Percentiles rank a stretch among this genome's conserved stretches.
Conservation (phyloP, 2,888 invertebrate species). For the Cerastis leucographa region DNA sequence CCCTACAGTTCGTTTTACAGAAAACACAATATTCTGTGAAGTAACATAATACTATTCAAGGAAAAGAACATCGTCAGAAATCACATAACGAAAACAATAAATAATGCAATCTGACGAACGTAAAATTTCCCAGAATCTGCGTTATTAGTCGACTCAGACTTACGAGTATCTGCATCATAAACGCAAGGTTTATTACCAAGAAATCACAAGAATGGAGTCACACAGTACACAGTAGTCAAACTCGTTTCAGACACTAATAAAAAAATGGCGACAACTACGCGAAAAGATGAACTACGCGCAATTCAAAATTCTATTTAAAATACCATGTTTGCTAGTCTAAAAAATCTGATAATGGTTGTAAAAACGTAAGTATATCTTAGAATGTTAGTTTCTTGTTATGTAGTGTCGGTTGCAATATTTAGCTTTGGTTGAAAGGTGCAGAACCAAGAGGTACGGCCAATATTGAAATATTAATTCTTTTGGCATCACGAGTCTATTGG, state of each 20-base stretch:
- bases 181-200: not conserved
- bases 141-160: not conserved
- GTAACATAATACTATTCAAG: not conserved
- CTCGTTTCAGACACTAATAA: not conserved
- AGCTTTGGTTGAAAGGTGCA: too few relatives aligned
- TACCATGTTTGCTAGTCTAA: too few relatives aligned
- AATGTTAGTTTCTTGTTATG: too few relatives aligned
- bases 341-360: too few relatives aligned
- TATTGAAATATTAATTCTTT: too few relatives aligned
- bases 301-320: not conserved
- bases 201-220: slow-evolving; percentile 7
- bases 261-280: not conserved
- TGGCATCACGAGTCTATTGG: too few relatives aligned
- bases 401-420: too few relatives aligned
- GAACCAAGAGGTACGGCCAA: too few relatives aligned
- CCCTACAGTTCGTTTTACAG: too few relatives aligned
- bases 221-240: not conserved
- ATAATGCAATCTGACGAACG: slow-evolving; percentile 10
- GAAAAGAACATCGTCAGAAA: not conserved
- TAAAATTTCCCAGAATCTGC: not conserved
- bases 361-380: too few relatives aligned
- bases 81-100: not conserved
- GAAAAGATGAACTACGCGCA: not conserved
- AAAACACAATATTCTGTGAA: not conserved
- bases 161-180: not conserved